Percentiles rank a stretch among this genome's conserved stretches.
Conservation (phyloP, 2,113 vertebrate genomes). For the Manacus vitellinus region DNA sequence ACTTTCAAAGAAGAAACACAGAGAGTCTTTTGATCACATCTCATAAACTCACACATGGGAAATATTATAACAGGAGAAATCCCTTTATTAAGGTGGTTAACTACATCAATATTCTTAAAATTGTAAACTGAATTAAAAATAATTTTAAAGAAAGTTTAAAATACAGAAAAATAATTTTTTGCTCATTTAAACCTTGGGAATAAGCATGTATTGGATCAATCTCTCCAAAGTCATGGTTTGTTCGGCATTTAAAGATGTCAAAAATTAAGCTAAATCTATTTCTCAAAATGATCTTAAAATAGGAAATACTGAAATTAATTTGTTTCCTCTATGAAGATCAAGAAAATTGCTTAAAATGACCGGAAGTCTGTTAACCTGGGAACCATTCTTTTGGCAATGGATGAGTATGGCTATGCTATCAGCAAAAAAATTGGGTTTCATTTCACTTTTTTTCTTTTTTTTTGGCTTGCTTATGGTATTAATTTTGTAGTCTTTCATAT, state of each 20-base stretch:
- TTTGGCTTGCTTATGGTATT: rapidly evolving
- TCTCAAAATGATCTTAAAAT: not conserved
- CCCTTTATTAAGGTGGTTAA: not conserved
- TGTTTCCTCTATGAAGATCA: not conserved
- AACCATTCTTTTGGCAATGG: not conserved
- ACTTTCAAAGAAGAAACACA: not conserved
- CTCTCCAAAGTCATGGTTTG: not conserved
- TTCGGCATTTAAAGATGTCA: not conserved
- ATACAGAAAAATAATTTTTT: not conserved
- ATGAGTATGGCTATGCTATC: no score
- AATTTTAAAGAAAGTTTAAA: not conserved
- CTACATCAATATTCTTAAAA: not conserved
- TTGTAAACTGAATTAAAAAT: not conserved
- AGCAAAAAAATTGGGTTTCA: rapidly evolving
- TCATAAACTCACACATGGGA: not conserved
- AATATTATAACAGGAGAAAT: not conserved
- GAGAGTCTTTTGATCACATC: not conserved
- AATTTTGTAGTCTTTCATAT: not conserved
- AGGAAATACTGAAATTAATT: not conserved
- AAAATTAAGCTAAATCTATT: not conserved
- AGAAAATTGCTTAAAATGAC: not conserved
- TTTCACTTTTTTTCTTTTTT: not conserved
- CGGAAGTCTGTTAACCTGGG: not conserved
- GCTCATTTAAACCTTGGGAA: not conserved
- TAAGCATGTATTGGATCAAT: not conserved